A percentile compares a stretch with the other conserved stretches of the same genome.
Conservation (phyloP, 2,113 vertebrate genomes). For the Sphaerodactylus townsendi region DNA sequence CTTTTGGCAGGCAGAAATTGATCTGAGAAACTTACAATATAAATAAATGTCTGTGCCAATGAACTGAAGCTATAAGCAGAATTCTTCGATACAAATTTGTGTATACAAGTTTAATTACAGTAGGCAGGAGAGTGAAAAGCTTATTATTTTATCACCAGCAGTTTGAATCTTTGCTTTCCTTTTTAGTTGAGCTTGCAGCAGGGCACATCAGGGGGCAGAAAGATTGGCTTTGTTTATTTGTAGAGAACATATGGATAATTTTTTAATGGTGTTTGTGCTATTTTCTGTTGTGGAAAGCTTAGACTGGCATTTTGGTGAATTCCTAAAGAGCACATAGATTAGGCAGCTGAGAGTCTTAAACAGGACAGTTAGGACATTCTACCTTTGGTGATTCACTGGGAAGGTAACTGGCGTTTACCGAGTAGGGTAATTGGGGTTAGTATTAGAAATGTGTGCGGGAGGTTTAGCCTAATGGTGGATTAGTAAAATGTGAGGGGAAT, state of each 20-base stretch:
- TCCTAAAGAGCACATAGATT: not conserved
- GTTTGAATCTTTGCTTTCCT: conserved; percentile 60
- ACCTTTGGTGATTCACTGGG: not conserved
- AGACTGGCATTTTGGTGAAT: not conserved
- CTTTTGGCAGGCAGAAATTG: conserved; percentile 65
- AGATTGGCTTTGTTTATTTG: conserved; percentile 22
- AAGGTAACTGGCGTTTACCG: not conserved
- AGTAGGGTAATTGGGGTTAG: rapidly evolving
- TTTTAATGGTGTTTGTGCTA: conserved; percentile 41
- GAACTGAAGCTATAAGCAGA: conserved; percentile 58
- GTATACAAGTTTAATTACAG: conserved; percentile 55
- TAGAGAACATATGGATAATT: conserved; percentile 48
- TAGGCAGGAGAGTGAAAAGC: conserved; percentile 62
- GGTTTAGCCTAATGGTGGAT: not conserved
- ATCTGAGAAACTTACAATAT: conserved; percentile 68
- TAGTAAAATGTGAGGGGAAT: not conserved
- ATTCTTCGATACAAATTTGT: conserved; percentile 61
- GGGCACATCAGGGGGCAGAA: conserved; percentile 40
- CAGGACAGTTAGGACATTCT: not conserved
- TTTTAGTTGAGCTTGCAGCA: conserved; percentile 53
- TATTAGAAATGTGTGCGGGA: not conserved
- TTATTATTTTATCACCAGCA: conserved; percentile 48
- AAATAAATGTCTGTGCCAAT: conserved; percentile 61
- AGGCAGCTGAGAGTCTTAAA: not conserved
- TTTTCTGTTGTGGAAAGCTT: conserved; percentile 51